Conservation (phyloP, 2,113 vertebrate species). For the Numida meleagris region DNA sequence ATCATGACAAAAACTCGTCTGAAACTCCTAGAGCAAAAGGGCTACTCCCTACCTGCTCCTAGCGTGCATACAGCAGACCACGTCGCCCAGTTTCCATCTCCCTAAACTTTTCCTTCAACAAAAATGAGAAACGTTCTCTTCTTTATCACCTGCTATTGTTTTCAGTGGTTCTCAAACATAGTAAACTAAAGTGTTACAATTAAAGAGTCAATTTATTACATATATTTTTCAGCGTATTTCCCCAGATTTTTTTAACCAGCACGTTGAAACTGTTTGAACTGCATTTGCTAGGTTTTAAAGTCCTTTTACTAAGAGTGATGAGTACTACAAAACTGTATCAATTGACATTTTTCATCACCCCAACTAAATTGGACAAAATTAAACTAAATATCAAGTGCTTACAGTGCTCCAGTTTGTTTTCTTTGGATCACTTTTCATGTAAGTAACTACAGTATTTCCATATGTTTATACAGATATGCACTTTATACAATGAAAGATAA, state of each 20-base stretch:
- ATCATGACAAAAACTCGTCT: background rate
- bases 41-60: background rate
- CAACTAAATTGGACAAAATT: background rate
- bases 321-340: background rate
- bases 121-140: background rate
- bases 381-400: background rate
- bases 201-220: background rate
- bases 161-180: background rate
- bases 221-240: background rate
- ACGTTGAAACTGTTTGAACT: background rate
- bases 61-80: background rate
- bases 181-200: background rate
- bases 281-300: background rate
- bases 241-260: background rate
- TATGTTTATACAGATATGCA: fast-evolving
- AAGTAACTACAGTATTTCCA: background rate
- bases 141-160: background rate
- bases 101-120: background rate
- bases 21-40: background rate
- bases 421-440: background rate
- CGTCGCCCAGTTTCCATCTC: fast-evolving
- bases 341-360: background rate
- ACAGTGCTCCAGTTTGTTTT: background rate
- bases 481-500: background rate
- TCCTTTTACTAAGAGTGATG: background rate